Conservation (phyloP, 1,140 invertebrate genomes). For the Harpegnathos saltator region DNA sequence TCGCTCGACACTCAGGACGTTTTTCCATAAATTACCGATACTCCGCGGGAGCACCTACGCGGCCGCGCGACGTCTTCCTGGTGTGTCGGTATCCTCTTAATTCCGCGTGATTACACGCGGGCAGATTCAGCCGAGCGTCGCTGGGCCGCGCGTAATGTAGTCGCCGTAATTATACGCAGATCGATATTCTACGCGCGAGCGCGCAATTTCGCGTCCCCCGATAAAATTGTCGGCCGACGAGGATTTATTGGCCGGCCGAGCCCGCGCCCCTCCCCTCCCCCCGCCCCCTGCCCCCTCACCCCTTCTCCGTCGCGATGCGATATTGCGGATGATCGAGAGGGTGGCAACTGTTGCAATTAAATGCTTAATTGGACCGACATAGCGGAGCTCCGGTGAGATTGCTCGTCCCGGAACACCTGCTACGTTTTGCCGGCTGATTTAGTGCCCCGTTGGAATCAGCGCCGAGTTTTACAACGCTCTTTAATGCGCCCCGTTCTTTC, state of each 20-base stretch:
- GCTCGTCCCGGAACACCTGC: constrained; percentile 65
- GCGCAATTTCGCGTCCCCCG: constrained; percentile 10
- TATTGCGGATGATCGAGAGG: constrained; percentile 67
- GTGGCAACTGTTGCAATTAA: constrained; percentile 69
- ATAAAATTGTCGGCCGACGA: constrained; percentile 52
- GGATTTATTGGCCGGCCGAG: constrained; percentile 35
- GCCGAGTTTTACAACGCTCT: constrained; percentile 46
- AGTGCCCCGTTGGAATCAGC: constrained; percentile 44
- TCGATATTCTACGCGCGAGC: constrained; percentile 53
- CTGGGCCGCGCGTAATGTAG: background rate
- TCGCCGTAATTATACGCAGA: constrained; percentile 28
- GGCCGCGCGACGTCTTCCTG: background rate
- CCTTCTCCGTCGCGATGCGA: too few species aligned
- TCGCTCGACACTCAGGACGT: too few species aligned
- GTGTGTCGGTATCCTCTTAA: background rate
- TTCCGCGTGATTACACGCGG: background rate
- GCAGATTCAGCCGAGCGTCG: background rate
- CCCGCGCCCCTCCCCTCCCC: too few species aligned
- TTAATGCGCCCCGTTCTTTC: constrained; percentile 10
- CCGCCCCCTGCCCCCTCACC: too few species aligned
- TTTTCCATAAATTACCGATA: too few species aligned
- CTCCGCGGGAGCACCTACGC: too few species aligned
- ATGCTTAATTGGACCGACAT: constrained; percentile 69
- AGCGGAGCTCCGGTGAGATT: constrained; percentile 50
- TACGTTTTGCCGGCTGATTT: constrained; percentile 44